A percentile compares a stretch with the other conserved stretches of the same genome.
phyloP scores from a whole-genome alignment of 2,888 invertebrate species.

The Synanthedon andrenaeformis region DNA sequence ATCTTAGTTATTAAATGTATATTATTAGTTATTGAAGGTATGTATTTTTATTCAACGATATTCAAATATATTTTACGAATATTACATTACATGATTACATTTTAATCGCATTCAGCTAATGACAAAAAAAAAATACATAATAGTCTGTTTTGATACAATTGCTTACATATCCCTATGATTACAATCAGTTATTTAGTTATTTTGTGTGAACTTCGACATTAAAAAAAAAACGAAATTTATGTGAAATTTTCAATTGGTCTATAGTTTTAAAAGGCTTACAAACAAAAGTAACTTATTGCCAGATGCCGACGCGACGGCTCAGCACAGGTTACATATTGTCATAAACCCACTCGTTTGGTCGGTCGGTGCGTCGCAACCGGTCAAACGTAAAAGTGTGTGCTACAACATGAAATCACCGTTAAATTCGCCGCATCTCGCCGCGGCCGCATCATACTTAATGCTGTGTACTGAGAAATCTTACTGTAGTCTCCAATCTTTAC shows the following conservation, averaged over 20 bases:
- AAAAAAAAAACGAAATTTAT: slow-evolving; percentile 7
- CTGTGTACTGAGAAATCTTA: slow-evolving; percentile 10
- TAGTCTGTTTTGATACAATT: too few species aligned
- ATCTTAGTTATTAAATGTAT: too few species aligned
- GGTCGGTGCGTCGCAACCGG: slow-evolving; percentile 28
- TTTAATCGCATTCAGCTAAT: too few species aligned
- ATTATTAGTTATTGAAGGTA: too few species aligned
- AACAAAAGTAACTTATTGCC: slow-evolving; percentile 53
- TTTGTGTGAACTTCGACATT: too few species aligned
- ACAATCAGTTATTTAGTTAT: too few species aligned
- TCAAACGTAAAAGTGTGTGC: slow-evolving; percentile 21
- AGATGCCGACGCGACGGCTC: slow-evolving; percentile 42
- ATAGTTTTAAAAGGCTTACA: slow-evolving; percentile 47
- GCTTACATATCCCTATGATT: too few species aligned
- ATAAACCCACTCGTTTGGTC: slow-evolving; percentile 20
- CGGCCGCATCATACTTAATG: slow-evolving; percentile 17
- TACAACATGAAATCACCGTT: slow-evolving; percentile 18
- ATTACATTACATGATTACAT: too few species aligned
- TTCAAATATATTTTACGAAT: too few species aligned
- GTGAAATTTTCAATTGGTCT: slow-evolving; percentile 24
- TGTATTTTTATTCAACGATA: too few species aligned
- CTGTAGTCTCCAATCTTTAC: slow-evolving; percentile 6
- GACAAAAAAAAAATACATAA: too few species aligned
- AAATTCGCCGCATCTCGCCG: slow-evolving; percentile 13
- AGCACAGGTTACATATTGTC: slow-evolving; percentile 50